Evolutionary conservation across 1,140 invertebrate genomes (phyloP), one percentile per base, ranked within the genome.

Genomic region (Sinonovacula constricta): DNA sequence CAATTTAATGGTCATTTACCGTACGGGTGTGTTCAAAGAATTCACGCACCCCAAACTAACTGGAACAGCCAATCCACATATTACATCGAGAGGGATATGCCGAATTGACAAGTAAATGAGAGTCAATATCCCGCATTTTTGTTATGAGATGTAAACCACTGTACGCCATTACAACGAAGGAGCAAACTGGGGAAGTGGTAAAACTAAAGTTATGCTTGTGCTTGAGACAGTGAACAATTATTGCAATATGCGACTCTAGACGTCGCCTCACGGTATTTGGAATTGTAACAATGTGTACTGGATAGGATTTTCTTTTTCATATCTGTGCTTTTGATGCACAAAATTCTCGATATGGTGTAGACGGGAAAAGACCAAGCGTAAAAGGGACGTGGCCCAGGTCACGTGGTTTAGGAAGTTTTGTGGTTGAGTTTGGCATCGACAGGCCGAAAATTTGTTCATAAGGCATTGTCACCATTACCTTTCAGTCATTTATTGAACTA

Each of bases 351-450:
- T 56, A 31, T 57, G 56, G 54, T 34, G 18, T 22, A 28, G n/a
- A 31, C 56, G n/a, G 36, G 28, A 12, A 53, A 56, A n/a, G 63
- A n/a, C n/a, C 66, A 79, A 79, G 76, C 72, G 79, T 79, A n/a
- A 77, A 79, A 81, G 76, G 82, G 82, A 83, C 82, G 82, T 83
- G 79, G 79, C 76, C 75, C 68, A 70, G 79, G 80, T 83, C 82
- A 83, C 82, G 82, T 83, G 82, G 82, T 83, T 57, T 65, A 51
- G 59, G 70, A 45, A 45, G 7, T 45, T 45, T 45, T 45, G 49
- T 53, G 66, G 53, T 49, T 68, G 66, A 68, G 56, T 53, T 68
- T 51, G 1, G n/a, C 51, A 24, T 2, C 51, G 1, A 53, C n/a
- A n/a, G 51, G 18, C 1, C n/a, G 26, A 53, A n/a, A 24, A 53